Evolutionary conservation across 2,797 vertebrate genomes (phyloP).

Genomic region (Lates japonicus): DNA sequence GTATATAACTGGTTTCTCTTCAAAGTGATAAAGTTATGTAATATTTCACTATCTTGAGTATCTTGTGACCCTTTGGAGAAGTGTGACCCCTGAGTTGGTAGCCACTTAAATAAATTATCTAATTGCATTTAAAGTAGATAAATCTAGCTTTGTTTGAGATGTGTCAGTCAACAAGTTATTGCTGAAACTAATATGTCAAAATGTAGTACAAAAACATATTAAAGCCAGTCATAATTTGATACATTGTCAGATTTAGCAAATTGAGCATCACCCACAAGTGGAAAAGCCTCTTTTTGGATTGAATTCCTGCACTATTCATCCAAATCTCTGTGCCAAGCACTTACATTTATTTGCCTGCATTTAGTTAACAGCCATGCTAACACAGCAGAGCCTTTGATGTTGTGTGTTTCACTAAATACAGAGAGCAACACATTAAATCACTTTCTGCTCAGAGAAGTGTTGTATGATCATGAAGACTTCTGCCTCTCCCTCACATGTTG

Average conservation of each 20-base stretch:
- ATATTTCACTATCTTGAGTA: neutral
- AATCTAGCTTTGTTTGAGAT: neutral
- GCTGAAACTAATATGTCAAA: neutral
- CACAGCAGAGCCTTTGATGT: conserved; percentile 32
- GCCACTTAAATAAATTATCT: neutral
- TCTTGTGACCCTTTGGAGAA: neutral
- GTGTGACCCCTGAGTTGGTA: no score
- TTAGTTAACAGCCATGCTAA: conserved; percentile 21
- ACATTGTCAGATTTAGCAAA: conserved; percentile 3
- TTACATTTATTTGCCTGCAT: conserved; percentile 41
- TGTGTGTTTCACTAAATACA: conserved; percentile 26
- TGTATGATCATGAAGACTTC: neutral
- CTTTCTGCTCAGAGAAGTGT: neutral
- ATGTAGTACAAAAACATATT: neutral
- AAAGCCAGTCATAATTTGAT: neutral
- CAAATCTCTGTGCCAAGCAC: conserved; percentile 63
- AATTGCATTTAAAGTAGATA: neutral
- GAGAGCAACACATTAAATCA: conserved; percentile 8
- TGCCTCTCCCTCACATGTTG: conserved; percentile 31
- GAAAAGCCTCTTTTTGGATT: conserved; percentile 19
- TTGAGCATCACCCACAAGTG: neutral
- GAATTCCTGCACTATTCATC: conserved; percentile 42
- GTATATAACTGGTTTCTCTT: neutral
- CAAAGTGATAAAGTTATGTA: neutral
- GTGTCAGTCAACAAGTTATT: neutral